phyloP scores from a whole-genome alignment of 1,140 invertebrate species.

The Cecropterus lyciades region DNA sequence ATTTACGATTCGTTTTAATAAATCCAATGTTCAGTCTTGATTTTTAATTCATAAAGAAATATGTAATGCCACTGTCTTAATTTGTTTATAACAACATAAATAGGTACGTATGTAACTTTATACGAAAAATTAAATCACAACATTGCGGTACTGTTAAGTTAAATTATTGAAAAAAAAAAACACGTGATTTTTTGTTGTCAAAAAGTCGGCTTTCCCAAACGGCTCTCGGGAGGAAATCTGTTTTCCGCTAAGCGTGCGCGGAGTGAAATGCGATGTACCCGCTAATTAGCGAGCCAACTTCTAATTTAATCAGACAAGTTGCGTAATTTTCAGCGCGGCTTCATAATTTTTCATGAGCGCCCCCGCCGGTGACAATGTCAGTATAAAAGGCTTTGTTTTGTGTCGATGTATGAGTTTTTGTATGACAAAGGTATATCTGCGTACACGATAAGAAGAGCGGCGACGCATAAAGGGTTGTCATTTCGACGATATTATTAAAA shows the following conservation, averaged over 20 bases:
- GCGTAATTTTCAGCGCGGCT: conserved; percentile 59
- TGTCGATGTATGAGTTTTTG: conserved; percentile 5
- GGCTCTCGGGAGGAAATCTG: conserved; percentile 59
- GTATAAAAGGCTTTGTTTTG: conserved; percentile 31
- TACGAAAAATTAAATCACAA: no score
- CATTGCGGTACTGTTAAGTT: neutral
- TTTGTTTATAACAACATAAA: no score
- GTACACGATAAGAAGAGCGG: no score
- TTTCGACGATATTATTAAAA: no score
- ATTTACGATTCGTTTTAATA: no score
- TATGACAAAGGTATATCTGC: no score
- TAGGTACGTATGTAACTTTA: no score
- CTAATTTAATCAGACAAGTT: conserved; percentile 81
- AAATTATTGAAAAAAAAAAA: conserved; percentile 21
- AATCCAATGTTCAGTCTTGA: no score
- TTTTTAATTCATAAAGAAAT: no score
- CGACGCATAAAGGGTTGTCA: neutral
- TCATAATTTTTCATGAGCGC: conserved; percentile 74
- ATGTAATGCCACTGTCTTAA: no score
- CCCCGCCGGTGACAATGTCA: conserved; percentile 25
- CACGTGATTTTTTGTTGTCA: conserved; percentile 36
- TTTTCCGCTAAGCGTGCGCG: conserved; percentile 49
- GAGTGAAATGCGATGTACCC: conserved; percentile 79
- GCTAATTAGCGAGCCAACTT: conserved; percentile 76
- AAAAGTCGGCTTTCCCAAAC: conserved; percentile 50